phyloP scores from a whole-genome alignment of 30 jellyfish, hydroid and myxozoan genomes.

The Pseudorhiza aurosa region DNA sequence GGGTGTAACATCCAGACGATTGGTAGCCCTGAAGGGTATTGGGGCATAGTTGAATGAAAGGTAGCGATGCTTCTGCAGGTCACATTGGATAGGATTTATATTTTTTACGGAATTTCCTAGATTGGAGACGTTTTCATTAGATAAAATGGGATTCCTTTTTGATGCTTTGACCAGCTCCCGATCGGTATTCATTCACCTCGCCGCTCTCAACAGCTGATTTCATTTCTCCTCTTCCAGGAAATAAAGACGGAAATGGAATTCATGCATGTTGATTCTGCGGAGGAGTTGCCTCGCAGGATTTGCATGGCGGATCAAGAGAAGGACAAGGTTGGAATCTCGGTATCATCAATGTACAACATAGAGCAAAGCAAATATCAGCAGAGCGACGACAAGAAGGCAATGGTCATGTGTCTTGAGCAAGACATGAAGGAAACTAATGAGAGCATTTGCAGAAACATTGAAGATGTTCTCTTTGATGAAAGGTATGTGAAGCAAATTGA shows the following conservation, averaged over 20 bases:
- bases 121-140: no score
- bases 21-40: no score
- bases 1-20: no score
- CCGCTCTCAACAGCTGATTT: no score
- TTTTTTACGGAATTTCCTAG: no score
- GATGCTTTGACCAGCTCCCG: no score
- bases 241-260: conserved; percentile 87
- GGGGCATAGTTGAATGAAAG: no score
- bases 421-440: conserved; percentile 76
- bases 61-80: no score
- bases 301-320: conserved; percentile 50
- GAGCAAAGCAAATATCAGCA: conserved; percentile 58
- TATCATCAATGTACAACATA: conserved; percentile 66
- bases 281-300: conserved; percentile 80
- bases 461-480: conserved; percentile 70
- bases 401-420: conserved; percentile 56
- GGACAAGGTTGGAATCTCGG: conserved; percentile 87
- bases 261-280: conserved; percentile 79
- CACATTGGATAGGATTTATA: no score
- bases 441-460: conserved; percentile 82
- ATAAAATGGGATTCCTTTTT: no score
- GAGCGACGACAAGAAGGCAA: conserved; percentile 53
- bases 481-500: no score
- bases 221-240: conserved; percentile 26
- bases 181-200: no score